Conservation (phyloP, 1,140 invertebrate genomes). For the Halyomorpha halys region DNA sequence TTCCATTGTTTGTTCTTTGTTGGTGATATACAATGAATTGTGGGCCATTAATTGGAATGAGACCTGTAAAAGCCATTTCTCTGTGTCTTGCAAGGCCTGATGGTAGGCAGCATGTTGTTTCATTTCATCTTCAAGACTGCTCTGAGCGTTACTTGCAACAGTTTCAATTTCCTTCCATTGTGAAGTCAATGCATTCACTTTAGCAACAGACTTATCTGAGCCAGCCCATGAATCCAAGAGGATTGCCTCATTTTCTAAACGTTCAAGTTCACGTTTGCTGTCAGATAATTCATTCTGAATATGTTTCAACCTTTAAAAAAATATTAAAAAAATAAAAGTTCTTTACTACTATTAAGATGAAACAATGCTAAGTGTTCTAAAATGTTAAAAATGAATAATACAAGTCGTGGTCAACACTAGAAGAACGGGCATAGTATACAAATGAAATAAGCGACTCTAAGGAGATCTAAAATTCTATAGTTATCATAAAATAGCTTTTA, state of each 20-base stretch:
- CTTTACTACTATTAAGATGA: too few relatives aligned
- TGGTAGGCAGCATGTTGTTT: conserved; percentile 80
- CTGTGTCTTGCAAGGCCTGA: conserved; percentile 78
- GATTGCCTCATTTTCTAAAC: conserved; percentile 55
- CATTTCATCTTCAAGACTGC: conserved; percentile 62
- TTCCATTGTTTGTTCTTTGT: conserved; percentile 79
- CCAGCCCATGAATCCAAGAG: conserved; percentile 60
- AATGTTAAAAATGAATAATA: too few relatives aligned
- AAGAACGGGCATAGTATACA: too few relatives aligned
- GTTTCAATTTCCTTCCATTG: conserved; percentile 52
- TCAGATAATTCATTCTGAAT: conserved; percentile 60
- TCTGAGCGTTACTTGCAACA: conserved; percentile 48
- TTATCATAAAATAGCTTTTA: too few relatives aligned
- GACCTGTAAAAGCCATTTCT: conserved; percentile 90
- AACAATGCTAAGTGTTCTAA: too few relatives aligned
- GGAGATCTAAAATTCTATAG: too few relatives aligned
- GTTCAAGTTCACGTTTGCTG: conserved; percentile 60
- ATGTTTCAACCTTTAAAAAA: conserved; percentile 43
- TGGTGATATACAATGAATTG: conserved; percentile 85
- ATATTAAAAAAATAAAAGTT: too few relatives aligned
- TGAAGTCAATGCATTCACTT: conserved; percentile 49
- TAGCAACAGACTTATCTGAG: conserved; percentile 35
- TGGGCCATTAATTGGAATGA: conserved; percentile 94
- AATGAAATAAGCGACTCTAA: too few relatives aligned
- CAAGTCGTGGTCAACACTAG: too few relatives aligned